Evolutionary conservation across 2,888 invertebrate species (phyloP).

Genomic region (Clitarchus hookeri): DNA sequence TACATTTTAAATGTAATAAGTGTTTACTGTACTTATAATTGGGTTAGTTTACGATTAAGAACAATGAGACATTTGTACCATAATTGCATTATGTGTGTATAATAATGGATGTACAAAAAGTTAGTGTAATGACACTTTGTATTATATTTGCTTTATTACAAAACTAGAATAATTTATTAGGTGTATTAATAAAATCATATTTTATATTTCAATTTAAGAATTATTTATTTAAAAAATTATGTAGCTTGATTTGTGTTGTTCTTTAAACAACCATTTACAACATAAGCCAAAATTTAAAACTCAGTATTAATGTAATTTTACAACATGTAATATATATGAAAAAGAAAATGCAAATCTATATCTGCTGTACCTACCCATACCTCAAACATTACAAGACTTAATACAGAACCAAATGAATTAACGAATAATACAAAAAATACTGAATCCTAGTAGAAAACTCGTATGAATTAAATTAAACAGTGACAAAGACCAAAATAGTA

Average conservation of each 20-base stretch:
- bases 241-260: too few species aligned
- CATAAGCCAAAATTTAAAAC: too few species aligned
- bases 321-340: too few species aligned
- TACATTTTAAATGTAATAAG: conserved; percentile 3
- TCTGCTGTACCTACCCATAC: too few species aligned
- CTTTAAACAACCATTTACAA: not conserved
- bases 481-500: too few species aligned
- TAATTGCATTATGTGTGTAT: not conserved
- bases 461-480: too few species aligned
- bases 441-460: too few species aligned
- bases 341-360: too few species aligned
- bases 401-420: too few species aligned
- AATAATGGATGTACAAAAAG: not conserved
- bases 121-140: conserved; percentile 1
- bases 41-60: not conserved
- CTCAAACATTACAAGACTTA: too few species aligned
- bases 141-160: conserved; percentile 14
- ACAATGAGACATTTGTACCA: not conserved
- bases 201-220: conserved; percentile 1
- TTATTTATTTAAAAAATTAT: not conserved
- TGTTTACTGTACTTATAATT: conserved; percentile 14
- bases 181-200: not conserved
- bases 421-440: too few species aligned
- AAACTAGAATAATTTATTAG: conserved; percentile 4
- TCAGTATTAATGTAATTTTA: too few species aligned